Evolutionary conservation across 2,113 vertebrate genomes (phyloP).

Genomic region (Cisticola juncidis): DNA sequence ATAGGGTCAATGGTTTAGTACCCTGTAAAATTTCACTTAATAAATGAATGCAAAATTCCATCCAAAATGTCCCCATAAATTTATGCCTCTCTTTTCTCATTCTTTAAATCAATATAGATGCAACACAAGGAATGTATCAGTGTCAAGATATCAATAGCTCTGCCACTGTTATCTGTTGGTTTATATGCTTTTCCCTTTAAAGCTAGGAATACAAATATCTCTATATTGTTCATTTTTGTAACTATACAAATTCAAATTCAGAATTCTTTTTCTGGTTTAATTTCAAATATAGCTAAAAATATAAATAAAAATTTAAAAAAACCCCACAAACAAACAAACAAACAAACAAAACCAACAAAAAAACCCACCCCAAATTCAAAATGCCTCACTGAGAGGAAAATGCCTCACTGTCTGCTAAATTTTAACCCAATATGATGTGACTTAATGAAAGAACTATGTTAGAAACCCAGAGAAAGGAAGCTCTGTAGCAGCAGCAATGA

Average conservation of each 20-base stretch:
- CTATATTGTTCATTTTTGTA: neutral
- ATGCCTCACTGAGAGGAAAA: neutral
- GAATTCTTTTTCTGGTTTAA: neutral
- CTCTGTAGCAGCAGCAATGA: neutral
- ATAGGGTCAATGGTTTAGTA: conserved; percentile 44
- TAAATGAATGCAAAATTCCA: conserved; percentile 62
- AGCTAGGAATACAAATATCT: neutral
- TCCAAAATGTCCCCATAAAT: conserved; percentile 34
- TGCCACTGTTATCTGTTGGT: neutral
- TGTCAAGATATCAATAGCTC: conserved; percentile 32
- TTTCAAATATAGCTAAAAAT: neutral
- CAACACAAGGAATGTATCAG: conserved; percentile 33
- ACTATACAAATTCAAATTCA: neutral
- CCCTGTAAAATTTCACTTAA: conserved; percentile 44
- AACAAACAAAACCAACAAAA: neutral
- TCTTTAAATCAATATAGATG: conserved; percentile 46
- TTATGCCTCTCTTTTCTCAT: conserved; percentile 34
- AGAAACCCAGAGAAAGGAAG: neutral
- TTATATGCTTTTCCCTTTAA: neutral
- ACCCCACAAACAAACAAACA: no score
- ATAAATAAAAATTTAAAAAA: neutral
- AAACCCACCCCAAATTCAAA: neutral
- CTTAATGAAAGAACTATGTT: neutral
- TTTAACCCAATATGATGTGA: neutral
- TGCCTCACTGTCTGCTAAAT: neutral